Base-by-base conservation (phyloP, 2,797 vertebrate genomes). In the Microhierax caerulescens region DNA sequence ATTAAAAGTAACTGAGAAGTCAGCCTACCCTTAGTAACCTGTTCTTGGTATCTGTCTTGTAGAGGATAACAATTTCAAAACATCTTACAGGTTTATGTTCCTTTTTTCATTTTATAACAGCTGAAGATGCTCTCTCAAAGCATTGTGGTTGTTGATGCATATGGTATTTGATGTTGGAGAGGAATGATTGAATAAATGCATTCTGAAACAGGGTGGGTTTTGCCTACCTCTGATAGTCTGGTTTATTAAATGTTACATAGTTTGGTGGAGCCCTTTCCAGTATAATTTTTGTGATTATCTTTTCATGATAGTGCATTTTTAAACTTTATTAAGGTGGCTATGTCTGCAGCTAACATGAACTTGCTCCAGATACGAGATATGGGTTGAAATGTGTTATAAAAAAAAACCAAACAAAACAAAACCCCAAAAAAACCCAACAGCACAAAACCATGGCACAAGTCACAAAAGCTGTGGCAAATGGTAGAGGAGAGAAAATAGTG, bases 201-300 rank as follows among this genome's bases (percentile, higher is more conserved):
- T 68, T 85, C 43, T 79, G 23, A 77, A 67, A 65, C 1, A 43
- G 10, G 4, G 5, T 50, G 16, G 8, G 0, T 65, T 74, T 82
- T 94, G 37, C 50, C 79, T 94, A 73, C 73, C 79, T 59, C 72
- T 88, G 80, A 85, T 72, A 86, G 61, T 63, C 76, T 79, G 69
- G 59, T 73, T 88, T 94, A 94, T 50, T 80, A 91, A 85, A 88
- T 70, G 61, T 87, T 95, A 57, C 39, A n/a, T 48, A 83, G 73
- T 90, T 91, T 95, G 34, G 13, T 45, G 34, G 84, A 96, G 34
- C 37, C 82, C 70, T 97, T 91, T 70, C 57, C 53, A 78, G 73
- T 64, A 32, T 85, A 82, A 91, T 78, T 94, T 82, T 92, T 57
- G 37, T 90, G 0, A 60, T 78, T 96, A 76, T 87, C 30, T 95